phyloP scores from a whole-genome alignment of 2,797 vertebrate genomes.

The Ibycter americanus region DNA sequence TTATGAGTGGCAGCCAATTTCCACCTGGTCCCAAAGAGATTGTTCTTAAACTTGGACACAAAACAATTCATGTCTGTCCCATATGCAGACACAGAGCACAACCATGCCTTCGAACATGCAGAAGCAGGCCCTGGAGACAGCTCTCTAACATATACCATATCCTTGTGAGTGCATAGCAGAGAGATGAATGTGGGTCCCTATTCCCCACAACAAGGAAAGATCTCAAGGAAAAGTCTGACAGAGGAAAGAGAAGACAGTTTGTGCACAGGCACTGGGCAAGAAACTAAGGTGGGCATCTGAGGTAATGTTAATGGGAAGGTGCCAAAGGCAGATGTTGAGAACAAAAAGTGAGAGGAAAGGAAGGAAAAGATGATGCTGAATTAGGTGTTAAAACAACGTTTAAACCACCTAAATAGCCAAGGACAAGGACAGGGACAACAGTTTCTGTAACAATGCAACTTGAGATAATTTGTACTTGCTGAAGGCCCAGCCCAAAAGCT shows the following conservation, averaged over 20 bases:
- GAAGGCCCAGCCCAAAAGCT: not conserved
- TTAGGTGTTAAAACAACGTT: not conserved
- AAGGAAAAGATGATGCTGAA: not conserved
- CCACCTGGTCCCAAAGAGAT: not conserved
- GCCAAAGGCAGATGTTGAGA: not conserved
- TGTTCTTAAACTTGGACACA: not conserved
- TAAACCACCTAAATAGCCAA: not conserved
- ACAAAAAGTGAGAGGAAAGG: not conserved
- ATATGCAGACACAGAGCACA: fast-evolving
- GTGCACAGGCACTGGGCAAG: not conserved
- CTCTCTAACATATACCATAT: not conserved
- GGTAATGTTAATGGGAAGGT: not conserved
- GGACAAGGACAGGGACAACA: not conserved
- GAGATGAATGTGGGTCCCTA: not conserved
- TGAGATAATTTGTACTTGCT: not conserved
- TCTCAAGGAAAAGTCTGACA: not conserved
- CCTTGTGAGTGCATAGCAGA: fast-evolving
- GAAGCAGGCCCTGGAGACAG: not conserved
- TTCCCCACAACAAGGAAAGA: not conserved
- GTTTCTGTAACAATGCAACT: not conserved
- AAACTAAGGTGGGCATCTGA: not conserved
- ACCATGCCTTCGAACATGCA: not conserved
- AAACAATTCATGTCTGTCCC: not conserved
- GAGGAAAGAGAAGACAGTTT: not conserved
- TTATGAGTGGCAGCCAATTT: not conserved